These are phyloP conservation scores for Noctilio leporinus DNA, from an alignment of 2,113 vertebrate genomes.

Conservation along the genomic window DNA sequence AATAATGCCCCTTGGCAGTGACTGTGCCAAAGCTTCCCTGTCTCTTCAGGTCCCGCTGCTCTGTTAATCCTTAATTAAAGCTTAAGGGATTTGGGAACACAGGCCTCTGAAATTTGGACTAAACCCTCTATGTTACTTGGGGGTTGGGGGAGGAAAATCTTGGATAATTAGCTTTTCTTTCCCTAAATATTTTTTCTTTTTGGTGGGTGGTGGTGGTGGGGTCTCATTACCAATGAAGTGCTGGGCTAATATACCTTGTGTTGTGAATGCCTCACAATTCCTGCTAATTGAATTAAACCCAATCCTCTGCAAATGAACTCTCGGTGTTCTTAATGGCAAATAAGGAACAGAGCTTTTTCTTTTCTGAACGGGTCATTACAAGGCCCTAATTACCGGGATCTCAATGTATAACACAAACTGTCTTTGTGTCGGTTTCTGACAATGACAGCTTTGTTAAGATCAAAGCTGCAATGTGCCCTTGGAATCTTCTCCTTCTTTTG, in stretches of 20 bases:
- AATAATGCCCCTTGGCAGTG: neutral
- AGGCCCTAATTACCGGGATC: constrained; percentile 78
- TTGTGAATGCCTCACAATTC: constrained; percentile 79
- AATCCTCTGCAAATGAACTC: constrained; percentile 81
- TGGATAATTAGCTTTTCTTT: constrained; percentile 79
- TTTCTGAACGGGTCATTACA: constrained; percentile 79
- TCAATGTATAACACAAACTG: constrained; percentile 70
- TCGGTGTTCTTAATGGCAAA: constrained; percentile 77
- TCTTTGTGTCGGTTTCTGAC: constrained; percentile 53
- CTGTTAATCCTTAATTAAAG: constrained; percentile 69
- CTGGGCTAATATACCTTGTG: constrained; percentile 82
- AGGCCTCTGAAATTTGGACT: constrained; percentile 73
- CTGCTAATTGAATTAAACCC: constrained; percentile 82
- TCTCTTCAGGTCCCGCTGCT: constrained; percentile 46
- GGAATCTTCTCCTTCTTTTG: constrained; percentile 3
- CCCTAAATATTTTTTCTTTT: constrained; percentile 79
- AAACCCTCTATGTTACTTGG: constrained; percentile 74
- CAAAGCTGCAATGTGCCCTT: constrained; percentile 68
- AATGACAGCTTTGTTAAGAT: constrained; percentile 61
- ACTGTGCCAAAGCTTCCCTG: constrained; percentile 24
- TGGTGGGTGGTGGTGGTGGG: too few species aligned
- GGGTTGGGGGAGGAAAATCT: constrained; percentile 43
- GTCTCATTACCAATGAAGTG: constrained; percentile 78
- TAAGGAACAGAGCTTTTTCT: constrained; percentile 74
- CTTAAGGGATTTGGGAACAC: constrained; percentile 70